Conservation (phyloP, 2,888 invertebrate species). For the Clivina fossor region DNA sequence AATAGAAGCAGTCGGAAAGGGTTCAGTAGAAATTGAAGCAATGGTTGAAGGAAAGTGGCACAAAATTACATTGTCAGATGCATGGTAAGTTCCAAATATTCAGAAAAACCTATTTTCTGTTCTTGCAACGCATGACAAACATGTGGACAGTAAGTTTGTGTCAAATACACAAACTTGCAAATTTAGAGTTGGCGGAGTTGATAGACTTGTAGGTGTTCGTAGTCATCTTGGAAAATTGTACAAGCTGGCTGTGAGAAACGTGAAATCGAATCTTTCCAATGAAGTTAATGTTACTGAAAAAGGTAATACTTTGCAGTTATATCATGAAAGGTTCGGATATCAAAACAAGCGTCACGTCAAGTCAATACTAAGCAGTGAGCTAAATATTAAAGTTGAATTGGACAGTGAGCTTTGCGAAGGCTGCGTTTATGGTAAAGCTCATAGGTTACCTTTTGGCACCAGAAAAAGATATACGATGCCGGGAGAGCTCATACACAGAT, state of each 20-base stretch:
- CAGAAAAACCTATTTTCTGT: slow-evolving; percentile 26
- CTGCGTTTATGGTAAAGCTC: slow-evolving; percentile 19
- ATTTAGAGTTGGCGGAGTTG: background rate
- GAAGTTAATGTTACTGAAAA: background rate
- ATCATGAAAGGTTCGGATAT: slow-evolving; percentile 19
- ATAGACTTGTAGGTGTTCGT: background rate
- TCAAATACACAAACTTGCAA: slow-evolving; percentile 12
- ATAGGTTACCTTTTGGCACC: slow-evolving; percentile 9
- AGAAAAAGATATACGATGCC: too few species aligned
- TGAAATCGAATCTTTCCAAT: background rate
- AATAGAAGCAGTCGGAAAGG: slow-evolving; percentile 8
- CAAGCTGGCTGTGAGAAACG: background rate
- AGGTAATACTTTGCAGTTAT: slow-evolving; percentile 7
- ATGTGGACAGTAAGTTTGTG: background rate
- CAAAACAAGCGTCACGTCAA: slow-evolving; percentile 15
- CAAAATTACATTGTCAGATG: slow-evolving; percentile 1
- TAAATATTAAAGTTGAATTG: slow-evolving; percentile 1
- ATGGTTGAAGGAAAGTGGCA: slow-evolving; percentile 1
- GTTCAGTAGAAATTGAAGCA: slow-evolving; percentile 12
- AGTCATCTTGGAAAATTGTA: background rate
- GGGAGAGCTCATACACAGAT: too few species aligned
- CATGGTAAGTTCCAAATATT: slow-evolving; percentile 24
- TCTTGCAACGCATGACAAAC: slow-evolving; percentile 13
- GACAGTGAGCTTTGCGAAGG: slow-evolving; percentile 18
- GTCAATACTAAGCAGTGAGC: background rate